These are phyloP conservation scores for Acridotheres tristis DNA, from an alignment of 2,797 vertebrate species.

Conservation along the genomic window DNA sequence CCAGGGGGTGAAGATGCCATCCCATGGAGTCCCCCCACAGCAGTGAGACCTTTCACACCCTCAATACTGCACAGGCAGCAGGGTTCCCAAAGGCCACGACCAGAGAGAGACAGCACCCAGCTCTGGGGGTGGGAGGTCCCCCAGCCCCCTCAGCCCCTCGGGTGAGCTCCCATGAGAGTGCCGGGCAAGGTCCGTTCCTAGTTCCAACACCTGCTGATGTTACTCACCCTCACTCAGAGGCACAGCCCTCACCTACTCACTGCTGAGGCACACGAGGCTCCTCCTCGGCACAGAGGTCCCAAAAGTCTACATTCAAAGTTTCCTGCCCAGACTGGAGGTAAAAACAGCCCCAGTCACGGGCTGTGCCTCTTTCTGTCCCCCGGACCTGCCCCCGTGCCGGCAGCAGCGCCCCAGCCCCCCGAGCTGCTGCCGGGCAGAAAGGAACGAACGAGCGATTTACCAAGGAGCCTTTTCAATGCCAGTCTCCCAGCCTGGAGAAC, in stretches of 20 bases:
- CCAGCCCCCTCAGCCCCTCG: not conserved
- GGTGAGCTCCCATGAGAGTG: not conserved
- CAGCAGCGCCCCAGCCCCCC: not conserved
- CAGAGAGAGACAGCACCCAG: not conserved
- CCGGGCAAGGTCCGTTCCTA: not conserved
- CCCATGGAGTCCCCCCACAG: fast-evolving
- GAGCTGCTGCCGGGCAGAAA: not conserved
- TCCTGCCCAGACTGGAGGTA: not conserved
- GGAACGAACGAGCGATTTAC: fast-evolving
- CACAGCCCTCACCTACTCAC: not conserved
- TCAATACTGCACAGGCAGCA: not conserved
- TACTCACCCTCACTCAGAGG: not conserved
- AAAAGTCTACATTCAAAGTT: not conserved
- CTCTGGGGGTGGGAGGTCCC: not conserved
- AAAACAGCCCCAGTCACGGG: fast-evolving
- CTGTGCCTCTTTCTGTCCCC: not conserved
- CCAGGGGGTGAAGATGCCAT: not conserved
- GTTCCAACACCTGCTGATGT: not conserved
- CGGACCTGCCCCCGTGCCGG: fast-evolving
- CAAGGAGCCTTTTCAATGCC: not conserved
- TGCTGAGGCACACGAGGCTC: not conserved
- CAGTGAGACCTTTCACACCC: not conserved
- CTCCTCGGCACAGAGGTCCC: not conserved
- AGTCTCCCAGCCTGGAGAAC: not conserved
- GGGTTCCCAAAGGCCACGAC: not conserved